Conservation (phyloP, 2,113 vertebrate species). For the Xerus inauris region DNA sequence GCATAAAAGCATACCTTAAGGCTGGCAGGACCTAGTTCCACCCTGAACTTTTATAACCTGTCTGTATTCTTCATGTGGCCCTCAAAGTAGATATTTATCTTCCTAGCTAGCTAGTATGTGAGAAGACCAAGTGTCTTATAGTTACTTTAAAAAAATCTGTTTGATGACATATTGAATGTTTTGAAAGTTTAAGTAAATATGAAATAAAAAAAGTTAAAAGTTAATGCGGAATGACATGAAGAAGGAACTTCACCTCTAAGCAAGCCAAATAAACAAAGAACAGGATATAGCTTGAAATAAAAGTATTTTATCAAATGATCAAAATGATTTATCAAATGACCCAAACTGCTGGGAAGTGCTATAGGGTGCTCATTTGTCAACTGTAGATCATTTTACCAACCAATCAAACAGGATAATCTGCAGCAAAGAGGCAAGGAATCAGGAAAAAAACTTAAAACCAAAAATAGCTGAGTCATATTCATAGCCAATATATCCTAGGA, state of each 20-base stretch:
- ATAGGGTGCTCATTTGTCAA: background rate
- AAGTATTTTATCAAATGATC: conserved; percentile 60
- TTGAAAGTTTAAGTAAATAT: conserved; percentile 43
- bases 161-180: background rate
- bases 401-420: background rate
- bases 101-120: background rate
- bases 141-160: background rate
- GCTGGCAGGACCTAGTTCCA: background rate
- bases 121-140: conserved; percentile 45
- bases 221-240: conserved; percentile 27
- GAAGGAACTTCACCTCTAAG: background rate
- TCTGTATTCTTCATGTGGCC: background rate
- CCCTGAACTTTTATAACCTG: background rate
- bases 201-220: conserved; percentile 61
- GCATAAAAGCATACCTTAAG: conserved; percentile 42
- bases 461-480: conserved; percentile 24
- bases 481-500: conserved; percentile 13
- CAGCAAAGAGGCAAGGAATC: conserved; percentile 6
- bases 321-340: conserved; percentile 59
- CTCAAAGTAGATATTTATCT: conserved; percentile 21
- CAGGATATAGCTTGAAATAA: conserved; percentile 49
- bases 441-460: background rate
- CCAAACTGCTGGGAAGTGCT: conserved; percentile 39
- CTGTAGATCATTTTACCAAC: conserved; percentile 28
- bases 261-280: conserved; percentile 45